Evolutionary conservation across 2,797 vertebrate genomes (phyloP), one percentile per base, ranked within the genome.

Genomic region (Premnoplex brunnescens): DNA sequence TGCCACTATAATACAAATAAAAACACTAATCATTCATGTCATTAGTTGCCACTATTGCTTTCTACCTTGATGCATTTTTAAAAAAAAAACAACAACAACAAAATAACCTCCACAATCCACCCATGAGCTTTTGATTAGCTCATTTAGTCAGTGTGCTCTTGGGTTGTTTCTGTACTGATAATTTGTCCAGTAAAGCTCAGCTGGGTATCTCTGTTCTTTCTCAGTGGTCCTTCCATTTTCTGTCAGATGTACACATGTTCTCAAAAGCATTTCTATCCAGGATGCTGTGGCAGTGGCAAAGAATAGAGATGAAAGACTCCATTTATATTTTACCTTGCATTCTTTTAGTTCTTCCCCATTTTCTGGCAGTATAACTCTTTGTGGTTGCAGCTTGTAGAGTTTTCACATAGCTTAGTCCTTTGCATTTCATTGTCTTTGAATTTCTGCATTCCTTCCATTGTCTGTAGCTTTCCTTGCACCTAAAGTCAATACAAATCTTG

Each of bases 21-120:
- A 96, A 94, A 93, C 83, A 93, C 88, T 93, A 94, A 94, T 94
- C 55, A 91, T 91, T 88, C 74, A 37, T 84, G 85, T 90, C 63
- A 86, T 92, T 96, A 95, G 71, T 78, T 89, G 67, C 76, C n/a
- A 79, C 73, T 91, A 59, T 88, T 96, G 22, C 34, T 71, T 93
- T 77, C 83, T 74, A 95, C 95, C 83, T 94, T 90, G 77, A 90
- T 84, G 20, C 41, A 76, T 78, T 90, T 88, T 22, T 93, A 22
- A 91, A 85, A 91, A 67, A 78, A 72, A 73, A 55, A 41, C 32
- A 68, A 73, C 46, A 41, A n/a, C 51, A 10, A 81, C 13, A 39
- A 78, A 88, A 94, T 68, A 78, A 78, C 79, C 44, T 69, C 49
- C 55, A 46, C 59, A 73, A 79, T 89, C 79, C 62, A 66, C 73